Evolutionary conservation across 2,888 invertebrate genomes (phyloP), one percentile per base, ranked within the genome.

Genomic region (Notodonta ziczac): DNA sequence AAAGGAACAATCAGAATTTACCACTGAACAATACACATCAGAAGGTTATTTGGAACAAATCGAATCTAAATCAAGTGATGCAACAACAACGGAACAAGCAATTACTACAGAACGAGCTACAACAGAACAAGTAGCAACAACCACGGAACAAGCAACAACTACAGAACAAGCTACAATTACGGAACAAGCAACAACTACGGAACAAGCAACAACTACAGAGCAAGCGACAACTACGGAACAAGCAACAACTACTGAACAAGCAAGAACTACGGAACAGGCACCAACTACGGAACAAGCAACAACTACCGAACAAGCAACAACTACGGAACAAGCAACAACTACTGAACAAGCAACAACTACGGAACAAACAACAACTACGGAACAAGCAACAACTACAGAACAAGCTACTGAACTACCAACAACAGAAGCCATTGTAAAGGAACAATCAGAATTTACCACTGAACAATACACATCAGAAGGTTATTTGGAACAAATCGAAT

Each of bases 261-360:
- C 46, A 12, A 40, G 51, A 35, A 40, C 44, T 13, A 53, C 24
- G 1, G 24, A 24, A 24, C 24, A 24, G 2, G 24, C 24, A 24
- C 1, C 24, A 24, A 24, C 24, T 2, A 24, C 24, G 12, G 52
- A 42, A 12, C 32, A 24, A 12, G 39, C 14, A 16, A 48, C 55
- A 1, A 65, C 68, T 6, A 59, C 52, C 8, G 58, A 46, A 24
- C 44, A 42, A 42, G 42, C 42, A 2, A 42, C 42, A 35, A 54
- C 39, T 0, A 54, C 54, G 6, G 48, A 40, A 40, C 40, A 40
- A 40, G 40, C 40, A 8, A 10, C 10, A 42, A 42, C 10, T 0
- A 42, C 42, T 1, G 42, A 10, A 2, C 42, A 42, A 42, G 10
- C 42, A 2, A 9, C 61, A 5, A 59, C 67, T 14, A 32, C 57